Evolutionary conservation across 2,797 vertebrate species (phyloP), one percentile per base, ranked within the genome.

Genomic region (Xenopus petersii): DNA sequence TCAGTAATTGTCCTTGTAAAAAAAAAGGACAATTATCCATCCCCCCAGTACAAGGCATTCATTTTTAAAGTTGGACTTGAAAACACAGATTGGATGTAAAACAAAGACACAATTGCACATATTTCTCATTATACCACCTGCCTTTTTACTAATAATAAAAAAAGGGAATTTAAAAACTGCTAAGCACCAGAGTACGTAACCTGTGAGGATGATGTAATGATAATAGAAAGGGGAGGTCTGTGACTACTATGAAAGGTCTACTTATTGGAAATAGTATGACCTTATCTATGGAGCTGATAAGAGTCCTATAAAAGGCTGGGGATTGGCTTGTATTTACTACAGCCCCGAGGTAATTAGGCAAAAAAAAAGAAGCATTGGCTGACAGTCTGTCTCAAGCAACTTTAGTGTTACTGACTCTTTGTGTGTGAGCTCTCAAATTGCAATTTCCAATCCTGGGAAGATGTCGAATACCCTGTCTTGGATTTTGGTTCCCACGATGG

Each of bases 231-330:
- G 81, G 83, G 82, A 80, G 82, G 77, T 68, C 55, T n/a, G 33
- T 75, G 54, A 80, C 82, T 47, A 77, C 83, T 86, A 81, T 80
- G 87, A 86, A 80, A 30, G 64, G 81, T 72, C 69, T 60, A 66
- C 62, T 51, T 79, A 82, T 82, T 17, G 68, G 10, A 48, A 84
- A 78, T 84, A 86, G 87, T 82, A 85, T 90, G 83, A 78, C 86
- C 88, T 89, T 90, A 94, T 94, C 91, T 85, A 90, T 87, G 79
- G 83, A 77, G 80, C 92, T 88, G 93, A 94, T 93, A 91, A 93
- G 80, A 74, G 82, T 70, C 72, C 83, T 85, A 93, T 95, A 95
- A 94, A 95, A 92, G 87, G 89, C 86, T 80, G 84, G 73, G 82
- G 86, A 73, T 81, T 49, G 78, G 66, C 80, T 73, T 64, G 61